Conservation (phyloP, 2,113 vertebrate species). For the Sakesphorus luctuosus region DNA sequence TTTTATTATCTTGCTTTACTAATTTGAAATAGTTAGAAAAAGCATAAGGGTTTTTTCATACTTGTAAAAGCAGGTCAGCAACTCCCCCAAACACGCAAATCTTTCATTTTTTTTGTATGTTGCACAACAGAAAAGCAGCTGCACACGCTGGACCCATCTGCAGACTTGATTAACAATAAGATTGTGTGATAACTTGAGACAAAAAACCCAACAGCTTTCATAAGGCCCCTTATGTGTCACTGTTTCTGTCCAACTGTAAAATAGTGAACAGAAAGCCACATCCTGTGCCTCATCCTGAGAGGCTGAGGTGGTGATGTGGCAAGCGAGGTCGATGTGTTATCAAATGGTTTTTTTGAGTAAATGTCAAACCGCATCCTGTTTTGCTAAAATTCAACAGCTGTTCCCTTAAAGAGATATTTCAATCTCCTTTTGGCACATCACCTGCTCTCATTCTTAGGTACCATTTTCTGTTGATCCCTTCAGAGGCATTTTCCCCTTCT, state of each 20-base stretch:
- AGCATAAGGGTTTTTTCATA: accelerated
- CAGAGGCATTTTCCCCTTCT: neutral
- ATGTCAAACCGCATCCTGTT: constrained; percentile 82
- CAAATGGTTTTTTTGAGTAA: constrained; percentile 25
- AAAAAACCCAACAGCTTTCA: neutral
- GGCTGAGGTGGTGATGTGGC: neutral
- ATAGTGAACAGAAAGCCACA: neutral
- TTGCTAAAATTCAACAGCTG: constrained; percentile 24
- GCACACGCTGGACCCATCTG: neutral
- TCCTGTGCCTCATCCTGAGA: constrained; percentile 15
- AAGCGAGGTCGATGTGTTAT: neutral
- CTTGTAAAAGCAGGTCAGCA: neutral
- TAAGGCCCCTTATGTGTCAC: neutral
- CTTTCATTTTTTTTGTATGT: neutral
- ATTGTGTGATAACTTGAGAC: constrained; percentile 8
- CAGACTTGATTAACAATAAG: neutral
- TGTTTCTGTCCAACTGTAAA: constrained; percentile 23
- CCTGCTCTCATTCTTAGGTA: neutral
- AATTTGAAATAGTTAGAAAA: neutral
- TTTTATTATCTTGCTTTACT: neutral
- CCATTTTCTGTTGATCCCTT: neutral
- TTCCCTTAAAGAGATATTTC: neutral
- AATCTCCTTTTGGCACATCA: neutral
- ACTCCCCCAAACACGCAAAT: neutral
- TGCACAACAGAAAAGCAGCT: constrained; percentile 17